phyloP scores from a whole-genome alignment of 1,140 invertebrate genomes.

The Polyergus mexicanus region DNA sequence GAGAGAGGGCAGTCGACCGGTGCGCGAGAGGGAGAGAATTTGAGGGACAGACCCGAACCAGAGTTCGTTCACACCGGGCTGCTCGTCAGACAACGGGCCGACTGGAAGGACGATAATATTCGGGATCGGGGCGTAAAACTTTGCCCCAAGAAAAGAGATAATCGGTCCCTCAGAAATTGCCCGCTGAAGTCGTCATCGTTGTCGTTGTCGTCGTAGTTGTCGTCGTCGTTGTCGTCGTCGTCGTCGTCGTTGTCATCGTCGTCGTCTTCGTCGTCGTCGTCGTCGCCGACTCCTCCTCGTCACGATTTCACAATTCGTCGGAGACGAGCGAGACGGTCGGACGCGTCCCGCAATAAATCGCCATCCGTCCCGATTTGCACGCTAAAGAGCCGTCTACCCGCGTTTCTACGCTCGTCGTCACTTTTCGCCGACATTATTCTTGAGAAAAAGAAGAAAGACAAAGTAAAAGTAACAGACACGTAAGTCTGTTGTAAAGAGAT shows the following conservation, averaged over 20 bases:
- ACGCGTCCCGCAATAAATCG: conserved; percentile 27
- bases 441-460: not conserved
- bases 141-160: conserved; percentile 74
- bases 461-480: not conserved
- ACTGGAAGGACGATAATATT: conserved; percentile 75
- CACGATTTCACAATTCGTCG: conserved; percentile 39
- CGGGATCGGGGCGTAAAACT: conserved; percentile 75
- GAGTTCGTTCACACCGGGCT: conserved; percentile 82
- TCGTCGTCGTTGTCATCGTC: conserved; percentile 56
- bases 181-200: conserved; percentile 34
- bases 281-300: conserved; percentile 50
- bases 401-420: conserved; percentile 5
- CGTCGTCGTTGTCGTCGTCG: conserved; percentile 51
- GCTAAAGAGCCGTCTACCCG: conserved; percentile 10
- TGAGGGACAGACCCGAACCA: conserved; percentile 64
- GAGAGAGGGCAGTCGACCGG: conserved; percentile 47
- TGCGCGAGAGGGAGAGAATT: conserved; percentile 3
- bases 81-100: conserved; percentile 69
- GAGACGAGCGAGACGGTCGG: not conserved
- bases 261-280: conserved; percentile 36
- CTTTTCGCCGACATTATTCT: conserved; percentile 26
- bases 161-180: conserved; percentile 72
- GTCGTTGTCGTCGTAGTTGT: conserved; percentile 30
- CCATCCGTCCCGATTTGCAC: conserved; percentile 59
- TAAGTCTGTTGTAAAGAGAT: not conserved